Conservation (phyloP, 2,113 vertebrate species). For the Siniperca chuatsi region DNA sequence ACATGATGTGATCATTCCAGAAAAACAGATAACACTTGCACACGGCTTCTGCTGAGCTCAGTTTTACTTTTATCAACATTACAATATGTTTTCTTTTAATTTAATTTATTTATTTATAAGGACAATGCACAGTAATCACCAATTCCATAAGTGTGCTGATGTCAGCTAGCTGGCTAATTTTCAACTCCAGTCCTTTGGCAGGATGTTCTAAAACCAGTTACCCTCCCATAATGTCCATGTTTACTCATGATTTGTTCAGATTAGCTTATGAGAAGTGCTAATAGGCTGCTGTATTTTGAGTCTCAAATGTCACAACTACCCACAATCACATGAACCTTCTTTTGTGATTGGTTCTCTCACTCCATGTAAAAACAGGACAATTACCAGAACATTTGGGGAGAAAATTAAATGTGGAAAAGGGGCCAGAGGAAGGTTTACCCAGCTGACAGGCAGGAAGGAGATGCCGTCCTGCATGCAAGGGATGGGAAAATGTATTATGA, state of each 20-base stretch:
- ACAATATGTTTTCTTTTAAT: background rate
- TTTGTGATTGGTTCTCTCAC: background rate
- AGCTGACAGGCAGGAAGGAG: conserved; percentile 53
- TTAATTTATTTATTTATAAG: background rate
- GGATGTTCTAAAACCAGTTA: background rate
- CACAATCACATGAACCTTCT: background rate
- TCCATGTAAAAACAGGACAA: background rate
- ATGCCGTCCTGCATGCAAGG: conserved; percentile 31
- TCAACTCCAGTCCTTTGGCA: no score
- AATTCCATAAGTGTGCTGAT: background rate
- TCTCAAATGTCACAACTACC: no score
- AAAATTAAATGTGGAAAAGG: background rate
- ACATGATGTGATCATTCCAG: background rate
- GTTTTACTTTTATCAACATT: background rate
- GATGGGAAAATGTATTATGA: conserved; percentile 8
- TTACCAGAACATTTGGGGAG: background rate
- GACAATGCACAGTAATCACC: background rate
- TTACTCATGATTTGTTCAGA: background rate
- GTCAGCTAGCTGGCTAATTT: background rate
- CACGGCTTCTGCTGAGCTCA: background rate
- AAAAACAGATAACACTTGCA: background rate
- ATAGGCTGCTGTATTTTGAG: background rate
- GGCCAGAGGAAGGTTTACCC: background rate
- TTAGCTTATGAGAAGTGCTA: background rate
- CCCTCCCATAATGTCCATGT: background rate